Conservation (phyloP, 2,888 invertebrate genomes). For the Synanthedon myopaeformis region DNA sequence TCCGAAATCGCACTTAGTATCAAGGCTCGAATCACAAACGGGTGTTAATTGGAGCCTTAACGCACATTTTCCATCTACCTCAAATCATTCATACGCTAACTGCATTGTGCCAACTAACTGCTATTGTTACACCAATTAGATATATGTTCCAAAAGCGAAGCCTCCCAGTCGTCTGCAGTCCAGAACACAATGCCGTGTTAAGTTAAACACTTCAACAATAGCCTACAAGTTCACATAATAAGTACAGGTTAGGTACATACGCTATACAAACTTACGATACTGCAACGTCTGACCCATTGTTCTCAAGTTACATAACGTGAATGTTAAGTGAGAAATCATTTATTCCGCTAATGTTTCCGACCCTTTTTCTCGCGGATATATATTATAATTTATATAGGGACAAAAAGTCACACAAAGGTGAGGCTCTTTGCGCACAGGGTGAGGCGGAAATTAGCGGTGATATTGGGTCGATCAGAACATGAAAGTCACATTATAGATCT, state of each 20-base stretch:
- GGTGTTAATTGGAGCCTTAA: too few species aligned
- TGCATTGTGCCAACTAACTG: neutral
- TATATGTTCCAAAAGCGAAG: neutral
- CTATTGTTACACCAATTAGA: neutral
- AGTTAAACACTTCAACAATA: neutral
- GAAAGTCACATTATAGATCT: neutral
- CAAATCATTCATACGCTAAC: neutral
- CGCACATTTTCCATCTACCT: neutral
- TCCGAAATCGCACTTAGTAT: too few species aligned
- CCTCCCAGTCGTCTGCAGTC: neutral
- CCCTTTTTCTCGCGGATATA: neutral
- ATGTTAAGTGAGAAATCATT: constrained; percentile 12
- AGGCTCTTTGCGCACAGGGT: neutral
- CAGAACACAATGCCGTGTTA: neutral
- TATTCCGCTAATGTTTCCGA: constrained; percentile 1
- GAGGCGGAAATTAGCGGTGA: neutral
- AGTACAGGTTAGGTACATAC: neutral
- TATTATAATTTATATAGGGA: neutral
- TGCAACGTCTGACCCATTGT: constrained; percentile 16
- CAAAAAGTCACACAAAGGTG: neutral
- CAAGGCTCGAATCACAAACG: too few species aligned
- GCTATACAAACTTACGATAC: neutral
- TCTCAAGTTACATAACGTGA: constrained; percentile 16
- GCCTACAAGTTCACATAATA: neutral
- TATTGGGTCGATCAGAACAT: neutral